Conservation (phyloP, 2,797 vertebrate genomes). For the Coregonus sp. region DNA sequence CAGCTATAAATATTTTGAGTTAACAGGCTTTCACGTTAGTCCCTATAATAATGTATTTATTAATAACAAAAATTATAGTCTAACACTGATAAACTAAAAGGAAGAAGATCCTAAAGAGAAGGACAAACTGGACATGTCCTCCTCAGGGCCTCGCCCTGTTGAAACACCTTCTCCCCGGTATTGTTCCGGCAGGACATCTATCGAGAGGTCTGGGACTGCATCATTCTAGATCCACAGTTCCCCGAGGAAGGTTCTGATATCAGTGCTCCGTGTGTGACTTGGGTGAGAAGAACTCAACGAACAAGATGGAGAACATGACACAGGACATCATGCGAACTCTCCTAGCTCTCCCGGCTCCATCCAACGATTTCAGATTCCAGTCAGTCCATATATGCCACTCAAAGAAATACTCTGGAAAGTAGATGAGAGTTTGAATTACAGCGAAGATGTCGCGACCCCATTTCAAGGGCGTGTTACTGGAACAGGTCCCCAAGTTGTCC, state of each 20-base stretch:
- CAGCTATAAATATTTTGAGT: not conserved
- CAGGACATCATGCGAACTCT: slow-evolving; percentile 19
- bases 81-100: not conserved
- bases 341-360: slow-evolving; percentile 2
- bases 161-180: not conserved
- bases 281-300: not conserved
- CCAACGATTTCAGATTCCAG: slow-evolving; percentile 58
- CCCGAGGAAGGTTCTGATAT: not conserved
- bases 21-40: not conserved
- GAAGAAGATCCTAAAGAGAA: not conserved
- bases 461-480: slow-evolving; percentile 61
- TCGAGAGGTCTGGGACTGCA: not conserved
- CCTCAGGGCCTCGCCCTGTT: not conserved
- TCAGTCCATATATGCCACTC: slow-evolving; percentile 41
- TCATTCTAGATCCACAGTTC: not conserved
- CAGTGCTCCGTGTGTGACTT: not conserved
- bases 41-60: not conserved
- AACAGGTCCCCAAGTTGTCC: slow-evolving; percentile 62
- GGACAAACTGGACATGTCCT: not conserved
- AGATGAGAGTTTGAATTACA: slow-evolving; percentile 56
- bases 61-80: not conserved
- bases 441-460: slow-evolving; percentile 73
- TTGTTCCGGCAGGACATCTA: slow-evolving; percentile 38
- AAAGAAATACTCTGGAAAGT: too few species aligned
- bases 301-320: slow-evolving; percentile 20